A percentile compares a stretch with the other conserved stretches of the same genome.
Conservation (phyloP, 2,888 invertebrate genomes). For the Cosmopolites sordidus region DNA sequence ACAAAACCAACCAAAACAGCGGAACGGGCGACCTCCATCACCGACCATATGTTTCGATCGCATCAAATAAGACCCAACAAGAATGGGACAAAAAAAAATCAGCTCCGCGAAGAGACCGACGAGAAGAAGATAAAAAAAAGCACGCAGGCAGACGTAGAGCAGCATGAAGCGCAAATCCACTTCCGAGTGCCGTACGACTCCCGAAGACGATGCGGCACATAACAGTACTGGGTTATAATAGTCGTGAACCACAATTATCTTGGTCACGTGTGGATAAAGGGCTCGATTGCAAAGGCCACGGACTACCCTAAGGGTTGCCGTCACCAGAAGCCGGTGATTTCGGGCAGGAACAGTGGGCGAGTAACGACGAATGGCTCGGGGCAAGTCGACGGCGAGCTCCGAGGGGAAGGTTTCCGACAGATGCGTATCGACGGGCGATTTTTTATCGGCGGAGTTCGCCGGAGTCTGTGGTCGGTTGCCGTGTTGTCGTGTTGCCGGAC, state of each 20-base stretch:
- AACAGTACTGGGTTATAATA: conserved; percentile 33
- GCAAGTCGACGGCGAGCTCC: conserved; percentile 40
- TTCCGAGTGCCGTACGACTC: too few species aligned
- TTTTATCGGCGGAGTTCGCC: conserved; percentile 34
- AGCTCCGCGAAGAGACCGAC: too few species aligned
- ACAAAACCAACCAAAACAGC: too few species aligned
- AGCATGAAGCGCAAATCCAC: too few species aligned
- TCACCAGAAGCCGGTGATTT: conserved; percentile 13
- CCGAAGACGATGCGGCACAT: conserved; percentile 23
- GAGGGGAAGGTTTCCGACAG: conserved; percentile 46
- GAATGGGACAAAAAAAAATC: too few species aligned
- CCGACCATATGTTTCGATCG: too few species aligned
- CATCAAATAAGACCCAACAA: too few species aligned
- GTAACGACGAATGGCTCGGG: conserved; percentile 9
- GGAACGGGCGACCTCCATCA: too few species aligned
- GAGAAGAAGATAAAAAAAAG: too few species aligned
- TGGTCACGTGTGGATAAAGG: conserved; percentile 46
- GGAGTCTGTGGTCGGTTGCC: too few species aligned
- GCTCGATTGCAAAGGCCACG: conserved; percentile 33
- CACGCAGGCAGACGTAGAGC: too few species aligned
- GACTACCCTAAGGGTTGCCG: conserved; percentile 10
- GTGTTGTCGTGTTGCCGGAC: too few species aligned
- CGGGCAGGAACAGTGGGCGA: neutral
- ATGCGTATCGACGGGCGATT: conserved; percentile 44
- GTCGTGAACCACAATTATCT: conserved; percentile 42